phyloP scores from a whole-genome alignment of 2,113 vertebrate genomes.

The Balaenoptera acutorostrata region DNA sequence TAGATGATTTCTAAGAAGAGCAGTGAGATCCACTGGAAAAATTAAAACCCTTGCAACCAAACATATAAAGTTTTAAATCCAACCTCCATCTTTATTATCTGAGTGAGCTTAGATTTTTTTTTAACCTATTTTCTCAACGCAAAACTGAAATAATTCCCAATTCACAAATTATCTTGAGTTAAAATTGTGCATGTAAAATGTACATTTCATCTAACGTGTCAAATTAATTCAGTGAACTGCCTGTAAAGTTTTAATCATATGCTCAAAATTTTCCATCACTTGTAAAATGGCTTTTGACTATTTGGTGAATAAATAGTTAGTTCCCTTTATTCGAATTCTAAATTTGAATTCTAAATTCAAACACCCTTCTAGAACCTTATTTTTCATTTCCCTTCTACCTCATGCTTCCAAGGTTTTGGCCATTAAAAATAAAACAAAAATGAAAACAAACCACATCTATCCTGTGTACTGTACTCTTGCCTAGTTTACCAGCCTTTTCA shows the following conservation, averaged over 20 bases:
- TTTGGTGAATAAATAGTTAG: not conserved
- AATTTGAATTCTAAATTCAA: conserved; percentile 20
- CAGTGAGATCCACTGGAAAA: not conserved
- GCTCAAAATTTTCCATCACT: conserved; percentile 8
- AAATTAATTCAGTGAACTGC: not conserved
- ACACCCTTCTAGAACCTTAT: not conserved
- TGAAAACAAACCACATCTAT: conserved; percentile 54
- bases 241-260: not conserved
- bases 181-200: not conserved
- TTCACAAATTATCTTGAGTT: not conserved
- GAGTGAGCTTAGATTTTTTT: not conserved
- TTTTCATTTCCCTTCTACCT: conserved; percentile 44
- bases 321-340: not conserved
- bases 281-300: not conserved
- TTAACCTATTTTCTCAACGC: not conserved
- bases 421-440: conserved; percentile 56
- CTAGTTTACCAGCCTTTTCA: not conserved
- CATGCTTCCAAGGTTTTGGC: not conserved
- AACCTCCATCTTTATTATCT: not conserved
- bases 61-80: not conserved
- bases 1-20: not conserved
- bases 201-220: not conserved
- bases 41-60: not conserved
- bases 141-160: not conserved
- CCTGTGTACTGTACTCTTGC: not conserved